These are phyloP conservation scores for Glaucidium brasilianum DNA, from an alignment of 2,113 vertebrate species.

Conservation along the genomic window DNA sequence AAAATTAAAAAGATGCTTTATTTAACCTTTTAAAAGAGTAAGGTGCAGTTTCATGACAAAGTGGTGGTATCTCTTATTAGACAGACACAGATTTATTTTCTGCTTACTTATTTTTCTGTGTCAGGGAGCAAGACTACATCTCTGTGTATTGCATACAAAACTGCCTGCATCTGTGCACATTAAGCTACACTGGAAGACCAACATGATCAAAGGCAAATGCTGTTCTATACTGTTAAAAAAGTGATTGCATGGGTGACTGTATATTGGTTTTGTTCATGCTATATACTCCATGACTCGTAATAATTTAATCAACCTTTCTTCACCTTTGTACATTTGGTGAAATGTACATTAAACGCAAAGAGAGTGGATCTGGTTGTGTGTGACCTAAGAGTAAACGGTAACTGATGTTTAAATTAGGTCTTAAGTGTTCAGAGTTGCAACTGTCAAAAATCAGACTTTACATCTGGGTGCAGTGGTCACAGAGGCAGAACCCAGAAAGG, in stretches of 20 bases:
- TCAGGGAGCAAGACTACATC: neutral
- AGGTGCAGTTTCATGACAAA: neutral
- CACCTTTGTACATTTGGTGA: slow-evolving; percentile 71
- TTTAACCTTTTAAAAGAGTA: neutral
- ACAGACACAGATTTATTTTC: neutral
- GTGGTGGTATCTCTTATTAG: neutral
- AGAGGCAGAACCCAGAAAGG: neutral
- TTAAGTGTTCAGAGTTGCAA: neutral
- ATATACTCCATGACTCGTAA: neutral
- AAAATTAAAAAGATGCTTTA: neutral
- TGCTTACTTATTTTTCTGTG: neutral
- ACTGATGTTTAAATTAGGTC: neutral
- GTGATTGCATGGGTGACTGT: neutral
- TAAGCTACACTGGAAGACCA: neutral
- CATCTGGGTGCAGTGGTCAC: neutral
- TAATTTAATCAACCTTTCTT: slow-evolving; percentile 50
- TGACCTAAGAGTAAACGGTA: slow-evolving; percentile 63
- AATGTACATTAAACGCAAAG: slow-evolving; percentile 76
- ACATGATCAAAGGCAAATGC: neutral
- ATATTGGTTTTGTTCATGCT: neutral
- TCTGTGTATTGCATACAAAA: neutral
- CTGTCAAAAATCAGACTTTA: neutral
- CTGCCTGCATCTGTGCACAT: neutral
- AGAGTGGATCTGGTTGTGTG: slow-evolving; percentile 69
- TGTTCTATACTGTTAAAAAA: neutral